phyloP scores from a whole-genome alignment of 2,113 vertebrate species.

The Ammodytes marinus region DNA sequence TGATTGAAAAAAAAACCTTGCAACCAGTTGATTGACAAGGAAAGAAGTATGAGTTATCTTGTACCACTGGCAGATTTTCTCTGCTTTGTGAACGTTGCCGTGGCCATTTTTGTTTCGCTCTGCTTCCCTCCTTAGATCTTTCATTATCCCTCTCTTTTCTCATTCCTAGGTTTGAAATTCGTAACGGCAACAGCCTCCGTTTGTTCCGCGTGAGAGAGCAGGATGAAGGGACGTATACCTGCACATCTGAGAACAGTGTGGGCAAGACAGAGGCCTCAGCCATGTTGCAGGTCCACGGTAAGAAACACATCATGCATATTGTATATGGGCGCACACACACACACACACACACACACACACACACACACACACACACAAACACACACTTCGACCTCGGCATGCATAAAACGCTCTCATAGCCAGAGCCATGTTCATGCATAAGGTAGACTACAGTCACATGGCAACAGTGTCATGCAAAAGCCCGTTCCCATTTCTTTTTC shows the following conservation, averaged over 20 bases:
- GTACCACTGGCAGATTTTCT: slow-evolving; percentile 22
- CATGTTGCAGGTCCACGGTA: slow-evolving; percentile 95
- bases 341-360: slow-evolving; percentile 1
- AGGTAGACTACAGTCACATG: slow-evolving; percentile 35
- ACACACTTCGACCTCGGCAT: slow-evolving; percentile 13
- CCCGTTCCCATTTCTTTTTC: slow-evolving; percentile 31
- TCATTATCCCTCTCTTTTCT: slow-evolving; percentile 45
- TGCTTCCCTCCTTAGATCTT: slow-evolving; percentile 17
- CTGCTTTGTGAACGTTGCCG: slow-evolving; percentile 40
- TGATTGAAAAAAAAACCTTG: slow-evolving; percentile 15
- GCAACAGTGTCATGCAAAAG: slow-evolving; percentile 32
- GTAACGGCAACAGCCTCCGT: slow-evolving; percentile 93
- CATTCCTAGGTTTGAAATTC: slow-evolving; percentile 92
- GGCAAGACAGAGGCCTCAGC: slow-evolving; percentile 96
- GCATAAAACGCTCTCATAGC: slow-evolving; percentile 22
- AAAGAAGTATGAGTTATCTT: slow-evolving; percentile 45
- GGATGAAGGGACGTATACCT: slow-evolving; percentile 96
- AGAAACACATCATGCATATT: slow-evolving; percentile 67
- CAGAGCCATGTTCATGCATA: slow-evolving; percentile 26
- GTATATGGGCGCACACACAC: slow-evolving; percentile 6
- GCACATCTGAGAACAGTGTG: slow-evolving; percentile 97
- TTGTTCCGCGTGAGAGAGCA: slow-evolving; percentile 91
- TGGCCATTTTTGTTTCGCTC: slow-evolving; percentile 6
- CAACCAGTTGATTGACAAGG: slow-evolving; percentile 50
- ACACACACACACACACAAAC: background rate